These are phyloP conservation scores for Pipa parva DNA, from an alignment of 2,113 vertebrate genomes.

Conservation along the genomic window DNA sequence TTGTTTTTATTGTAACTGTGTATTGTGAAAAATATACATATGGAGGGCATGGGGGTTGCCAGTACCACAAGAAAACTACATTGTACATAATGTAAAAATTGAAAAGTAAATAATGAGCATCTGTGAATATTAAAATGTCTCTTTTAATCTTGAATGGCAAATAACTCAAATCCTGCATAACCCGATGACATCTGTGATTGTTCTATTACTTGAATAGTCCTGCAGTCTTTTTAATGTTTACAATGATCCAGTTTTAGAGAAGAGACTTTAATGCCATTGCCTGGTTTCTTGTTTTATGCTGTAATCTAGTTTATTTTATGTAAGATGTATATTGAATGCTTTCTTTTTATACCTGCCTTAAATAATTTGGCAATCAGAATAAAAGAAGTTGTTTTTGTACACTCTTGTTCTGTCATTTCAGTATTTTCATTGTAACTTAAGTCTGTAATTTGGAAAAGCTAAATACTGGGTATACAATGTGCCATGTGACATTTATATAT, in stretches of 20 bases:
- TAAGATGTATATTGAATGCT: slow-evolving; percentile 85
- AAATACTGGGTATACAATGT: neutral
- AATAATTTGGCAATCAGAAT: slow-evolving; percentile 98
- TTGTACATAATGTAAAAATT: slow-evolving; percentile 96
- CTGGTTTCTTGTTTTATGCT: slow-evolving; percentile 84
- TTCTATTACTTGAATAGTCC: slow-evolving; percentile 97
- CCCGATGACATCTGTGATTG: slow-evolving; percentile 83
- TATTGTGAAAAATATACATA: slow-evolving; percentile 90
- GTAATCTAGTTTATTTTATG: slow-evolving; percentile 85
- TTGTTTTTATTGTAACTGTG: slow-evolving; percentile 89
- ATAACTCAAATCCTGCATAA: slow-evolving; percentile 79
- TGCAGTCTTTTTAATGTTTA: slow-evolving; percentile 91
- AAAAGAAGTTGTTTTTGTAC: slow-evolving; percentile 81
- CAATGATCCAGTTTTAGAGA: slow-evolving; percentile 83
- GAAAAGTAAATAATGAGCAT: slow-evolving; percentile 82
- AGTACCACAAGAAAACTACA: slow-evolving; percentile 85
- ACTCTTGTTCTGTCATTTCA: slow-evolving; percentile 50
- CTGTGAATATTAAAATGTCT: slow-evolving; percentile 82
- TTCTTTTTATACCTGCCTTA: slow-evolving; percentile 99
- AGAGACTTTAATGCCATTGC: slow-evolving; percentile 84
- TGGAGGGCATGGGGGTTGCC: slow-evolving; percentile 78
- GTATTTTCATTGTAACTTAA: neutral
- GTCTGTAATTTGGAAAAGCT: neutral
- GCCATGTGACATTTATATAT: slow-evolving; percentile 33
- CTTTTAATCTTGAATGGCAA: slow-evolving; percentile 79